Evolutionary conservation across 2,113 vertebrate species (phyloP).

Genomic region (Microtus montanus): DNA sequence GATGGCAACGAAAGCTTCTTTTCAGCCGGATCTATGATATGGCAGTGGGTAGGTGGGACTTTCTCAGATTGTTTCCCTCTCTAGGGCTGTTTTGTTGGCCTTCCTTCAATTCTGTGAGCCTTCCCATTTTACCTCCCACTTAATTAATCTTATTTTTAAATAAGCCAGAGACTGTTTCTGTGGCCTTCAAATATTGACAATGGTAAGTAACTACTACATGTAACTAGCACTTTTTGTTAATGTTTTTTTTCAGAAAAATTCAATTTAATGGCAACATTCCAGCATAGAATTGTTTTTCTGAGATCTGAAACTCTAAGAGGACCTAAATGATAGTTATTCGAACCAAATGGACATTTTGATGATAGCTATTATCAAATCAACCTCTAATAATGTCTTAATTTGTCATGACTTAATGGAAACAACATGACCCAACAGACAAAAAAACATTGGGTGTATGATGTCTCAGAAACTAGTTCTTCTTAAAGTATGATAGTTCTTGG

Average conservation of each 20-base stretch:
- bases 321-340: background rate
- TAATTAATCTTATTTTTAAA: conserved; percentile 14
- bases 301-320: background rate
- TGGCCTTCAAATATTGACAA: conserved; percentile 4
- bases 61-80: background rate
- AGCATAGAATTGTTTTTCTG: background rate
- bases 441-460: background rate
- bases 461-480: background rate
- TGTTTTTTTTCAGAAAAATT: background rate
- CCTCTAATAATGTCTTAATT: conserved; percentile 2
- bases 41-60: too few species aligned
- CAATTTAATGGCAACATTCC: background rate
- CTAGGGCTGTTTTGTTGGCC: background rate
- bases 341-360: background rate
- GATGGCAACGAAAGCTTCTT: background rate
- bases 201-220: background rate
- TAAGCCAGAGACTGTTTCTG: background rate
- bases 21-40: rapidly evolving
- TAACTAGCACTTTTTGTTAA: background rate
- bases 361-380: conserved; percentile 11
- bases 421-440: background rate
- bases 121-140: background rate
- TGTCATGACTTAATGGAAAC: background rate
- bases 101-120: background rate
- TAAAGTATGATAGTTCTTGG: background rate